Conservation (phyloP, 2,797 vertebrate species). For the Dallia pectoralis region DNA sequence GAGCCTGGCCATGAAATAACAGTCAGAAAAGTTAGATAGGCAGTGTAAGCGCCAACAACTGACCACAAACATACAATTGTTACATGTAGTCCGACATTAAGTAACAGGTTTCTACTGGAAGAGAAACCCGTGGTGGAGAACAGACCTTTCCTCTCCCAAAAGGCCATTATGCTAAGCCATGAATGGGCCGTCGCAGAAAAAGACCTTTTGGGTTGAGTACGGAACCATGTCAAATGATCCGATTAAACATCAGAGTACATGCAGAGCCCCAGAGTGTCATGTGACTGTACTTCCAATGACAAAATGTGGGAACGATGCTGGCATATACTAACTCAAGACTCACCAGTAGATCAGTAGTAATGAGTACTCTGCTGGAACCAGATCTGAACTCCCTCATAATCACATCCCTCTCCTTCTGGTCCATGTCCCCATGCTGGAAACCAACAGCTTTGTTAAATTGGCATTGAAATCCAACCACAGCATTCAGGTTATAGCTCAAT, state of each 20-base stretch:
- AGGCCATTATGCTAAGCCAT: background rate
- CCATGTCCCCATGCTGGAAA: constrained; percentile 95
- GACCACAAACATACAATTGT: background rate
- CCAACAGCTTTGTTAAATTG: background rate
- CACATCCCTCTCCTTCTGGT: constrained; percentile 97
- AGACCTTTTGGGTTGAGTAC: constrained; percentile 2
- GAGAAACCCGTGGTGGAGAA: constrained; percentile 13
- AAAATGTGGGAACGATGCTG: background rate
- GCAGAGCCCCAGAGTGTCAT: no score
- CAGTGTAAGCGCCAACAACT: background rate
- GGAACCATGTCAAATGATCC: background rate
- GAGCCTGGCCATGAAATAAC: constrained; percentile 80
- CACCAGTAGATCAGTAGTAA: constrained; percentile 98
- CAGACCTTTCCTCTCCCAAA: constrained; percentile 12
- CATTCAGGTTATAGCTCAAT: background rate
- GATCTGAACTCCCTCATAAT: constrained; percentile 98
- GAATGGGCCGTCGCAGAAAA: background rate
- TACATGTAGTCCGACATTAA: constrained; percentile 8
- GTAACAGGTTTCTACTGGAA: constrained; percentile 12
- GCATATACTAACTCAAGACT: constrained; percentile 41
- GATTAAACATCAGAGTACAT: background rate
- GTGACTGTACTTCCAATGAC: no score
- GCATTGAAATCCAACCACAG: background rate
- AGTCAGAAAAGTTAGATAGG: fast-evolving
- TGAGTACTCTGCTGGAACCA: constrained; percentile 94